A percentile compares a stretch with the other conserved stretches of the same genome.
Evolutionary conservation across 2,888 invertebrate species (phyloP).

Genomic region (Nasonovia ribisnigri): DNA sequence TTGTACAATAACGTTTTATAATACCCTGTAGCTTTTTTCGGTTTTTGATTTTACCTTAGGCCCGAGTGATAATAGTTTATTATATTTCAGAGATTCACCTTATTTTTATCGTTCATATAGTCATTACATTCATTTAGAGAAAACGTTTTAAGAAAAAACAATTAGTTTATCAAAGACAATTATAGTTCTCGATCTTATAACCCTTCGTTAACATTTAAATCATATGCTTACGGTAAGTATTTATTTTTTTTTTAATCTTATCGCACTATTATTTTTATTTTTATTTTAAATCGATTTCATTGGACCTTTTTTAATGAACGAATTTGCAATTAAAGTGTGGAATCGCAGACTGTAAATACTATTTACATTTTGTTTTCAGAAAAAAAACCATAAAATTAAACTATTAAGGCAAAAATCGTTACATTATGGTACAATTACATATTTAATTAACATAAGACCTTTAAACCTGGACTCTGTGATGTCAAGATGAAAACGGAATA

Average conservation of each 20-base stretch:
- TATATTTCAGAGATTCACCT: not conserved
- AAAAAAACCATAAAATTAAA: slow-evolving; percentile 34
- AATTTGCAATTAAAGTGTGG: slow-evolving; percentile 30
- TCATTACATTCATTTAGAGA: not conserved
- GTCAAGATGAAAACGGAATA: slow-evolving; percentile 32
- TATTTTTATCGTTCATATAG: not conserved
- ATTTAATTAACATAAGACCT: slow-evolving; percentile 44
- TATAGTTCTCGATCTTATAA: not conserved
- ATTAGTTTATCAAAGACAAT: not conserved
- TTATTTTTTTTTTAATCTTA: not conserved
- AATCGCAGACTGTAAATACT: not conserved
- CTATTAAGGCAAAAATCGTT: slow-evolving; percentile 8
- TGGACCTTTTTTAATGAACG: slow-evolving; percentile 19
- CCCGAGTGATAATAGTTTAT: not conserved
- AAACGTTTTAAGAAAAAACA: not conserved
- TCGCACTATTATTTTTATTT: not conserved
- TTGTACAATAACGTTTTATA: too few relatives aligned
- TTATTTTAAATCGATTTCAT: slow-evolving; percentile 5
- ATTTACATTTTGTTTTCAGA: slow-evolving; percentile 9
- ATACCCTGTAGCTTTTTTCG: too few relatives aligned
- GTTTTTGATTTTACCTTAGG: too few relatives aligned
- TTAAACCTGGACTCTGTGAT: not conserved
- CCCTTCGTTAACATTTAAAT: not conserved
- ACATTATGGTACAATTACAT: slow-evolving; percentile 4
- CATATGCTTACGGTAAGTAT: not conserved